phyloP scores from a whole-genome alignment of 2,113 vertebrate species.

The Tupaia chinensis region DNA sequence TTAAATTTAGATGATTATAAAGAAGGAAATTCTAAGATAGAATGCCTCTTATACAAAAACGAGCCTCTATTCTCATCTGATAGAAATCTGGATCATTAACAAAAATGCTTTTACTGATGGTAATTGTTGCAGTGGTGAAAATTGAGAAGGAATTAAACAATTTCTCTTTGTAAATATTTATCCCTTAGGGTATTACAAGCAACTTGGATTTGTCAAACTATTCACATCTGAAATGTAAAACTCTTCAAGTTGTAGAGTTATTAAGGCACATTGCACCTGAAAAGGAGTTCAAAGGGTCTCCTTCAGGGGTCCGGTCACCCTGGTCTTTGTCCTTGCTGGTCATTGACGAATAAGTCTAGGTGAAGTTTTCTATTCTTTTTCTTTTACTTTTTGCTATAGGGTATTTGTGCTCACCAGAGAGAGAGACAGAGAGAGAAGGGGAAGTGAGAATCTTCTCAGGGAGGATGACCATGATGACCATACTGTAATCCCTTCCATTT shows the following conservation, averaged over 20 bases:
- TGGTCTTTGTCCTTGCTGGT: background rate
- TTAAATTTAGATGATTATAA: constrained; percentile 7
- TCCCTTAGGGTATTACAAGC: background rate
- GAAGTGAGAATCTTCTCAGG: no score
- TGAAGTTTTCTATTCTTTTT: background rate
- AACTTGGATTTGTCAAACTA: background rate
- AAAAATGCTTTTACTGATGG: background rate
- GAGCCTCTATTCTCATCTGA: background rate
- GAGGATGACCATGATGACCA: no score
- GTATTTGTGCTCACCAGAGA: no score
- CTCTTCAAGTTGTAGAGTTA: background rate
- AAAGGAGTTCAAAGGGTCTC: background rate
- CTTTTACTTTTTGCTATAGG: no score
- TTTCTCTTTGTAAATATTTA: background rate
- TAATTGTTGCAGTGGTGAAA: background rate
- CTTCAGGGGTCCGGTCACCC: background rate
- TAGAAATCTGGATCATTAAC: constrained; percentile 15
- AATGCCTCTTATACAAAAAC: background rate
- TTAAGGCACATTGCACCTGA: background rate
- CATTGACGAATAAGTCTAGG: background rate
- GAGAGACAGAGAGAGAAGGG: no score
- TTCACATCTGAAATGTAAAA: background rate
- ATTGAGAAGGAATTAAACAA: background rate
- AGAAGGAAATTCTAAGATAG: constrained; percentile 23
- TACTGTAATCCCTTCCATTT: no score